Evolutionary conservation across 2,797 vertebrate genomes (phyloP).

Genomic region (Columba guinea): DNA sequence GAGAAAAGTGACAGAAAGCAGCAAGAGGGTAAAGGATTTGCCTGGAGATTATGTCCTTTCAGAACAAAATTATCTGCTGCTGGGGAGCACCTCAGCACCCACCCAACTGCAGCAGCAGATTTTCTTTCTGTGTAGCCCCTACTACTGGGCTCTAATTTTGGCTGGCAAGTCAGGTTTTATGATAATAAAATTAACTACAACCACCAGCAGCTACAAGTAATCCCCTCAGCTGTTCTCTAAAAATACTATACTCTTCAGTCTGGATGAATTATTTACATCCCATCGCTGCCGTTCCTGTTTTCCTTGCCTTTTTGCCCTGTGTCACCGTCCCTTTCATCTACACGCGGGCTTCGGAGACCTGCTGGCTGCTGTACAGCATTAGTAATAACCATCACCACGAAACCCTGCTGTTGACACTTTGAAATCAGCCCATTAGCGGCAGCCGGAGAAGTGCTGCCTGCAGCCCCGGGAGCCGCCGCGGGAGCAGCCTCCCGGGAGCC

Average conservation of each 20-base stretch:
- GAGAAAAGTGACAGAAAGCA: not conserved
- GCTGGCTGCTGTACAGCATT: not conserved
- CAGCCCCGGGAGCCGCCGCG: not conserved
- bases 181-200: not conserved
- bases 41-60: not conserved
- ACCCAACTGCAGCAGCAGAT: not conserved
- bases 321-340: not conserved
- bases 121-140: not conserved
- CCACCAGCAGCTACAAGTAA: not conserved
- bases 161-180: not conserved
- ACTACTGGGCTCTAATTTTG: not conserved
- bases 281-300: not conserved
- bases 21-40: not conserved
- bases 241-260: not conserved
- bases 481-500: not conserved
- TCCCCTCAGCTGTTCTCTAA: not conserved
- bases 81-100: not conserved
- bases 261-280: conserved; percentile 28
- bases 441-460: not conserved
- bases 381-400: not conserved
- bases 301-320: not conserved
- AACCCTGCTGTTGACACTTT: not conserved
- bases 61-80: not conserved
- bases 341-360: not conserved
- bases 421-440: not conserved